phyloP scores from a whole-genome alignment of 2,113 vertebrate genomes.

The Dicaeum eximium region DNA sequence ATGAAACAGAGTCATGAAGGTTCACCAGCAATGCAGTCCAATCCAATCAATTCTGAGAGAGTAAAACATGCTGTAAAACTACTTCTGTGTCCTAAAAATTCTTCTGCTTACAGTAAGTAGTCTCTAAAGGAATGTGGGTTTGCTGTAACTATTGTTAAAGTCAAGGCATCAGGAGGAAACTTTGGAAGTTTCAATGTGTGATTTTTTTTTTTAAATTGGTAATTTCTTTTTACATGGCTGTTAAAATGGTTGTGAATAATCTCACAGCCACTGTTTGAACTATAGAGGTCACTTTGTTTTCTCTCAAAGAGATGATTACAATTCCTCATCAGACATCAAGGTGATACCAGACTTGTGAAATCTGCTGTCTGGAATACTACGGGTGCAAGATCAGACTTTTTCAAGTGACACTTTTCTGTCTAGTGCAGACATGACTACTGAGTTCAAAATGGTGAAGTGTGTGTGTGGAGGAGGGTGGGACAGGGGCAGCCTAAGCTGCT shows the following conservation, averaged over 20 bases:
- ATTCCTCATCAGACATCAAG: not conserved
- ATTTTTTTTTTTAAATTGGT: not conserved
- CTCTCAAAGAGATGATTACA: not conserved
- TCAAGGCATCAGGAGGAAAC: not conserved
- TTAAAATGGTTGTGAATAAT: not conserved
- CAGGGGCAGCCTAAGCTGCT: not conserved
- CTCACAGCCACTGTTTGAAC: not conserved
- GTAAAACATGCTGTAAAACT: not conserved
- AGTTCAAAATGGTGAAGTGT: not conserved
- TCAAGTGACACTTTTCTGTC: not conserved
- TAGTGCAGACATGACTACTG: not conserved
- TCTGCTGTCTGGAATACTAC: not conserved
- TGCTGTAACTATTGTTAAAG: not conserved
- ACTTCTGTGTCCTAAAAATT: not conserved
- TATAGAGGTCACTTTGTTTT: not conserved
- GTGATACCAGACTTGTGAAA: not conserved
- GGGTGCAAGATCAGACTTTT: not conserved
- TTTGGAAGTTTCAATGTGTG: not conserved
- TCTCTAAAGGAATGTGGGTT: not conserved
- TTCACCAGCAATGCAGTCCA: not conserved
- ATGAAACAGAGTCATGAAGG: not conserved
- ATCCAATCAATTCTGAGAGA: not conserved
- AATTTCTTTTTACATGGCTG: not conserved
- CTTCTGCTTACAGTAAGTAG: not conserved
- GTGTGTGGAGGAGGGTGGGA: not conserved